These are phyloP conservation scores for Oncorhynchus masou DNA, from an alignment of 2,113 vertebrate species.

Conservation along the genomic window DNA sequence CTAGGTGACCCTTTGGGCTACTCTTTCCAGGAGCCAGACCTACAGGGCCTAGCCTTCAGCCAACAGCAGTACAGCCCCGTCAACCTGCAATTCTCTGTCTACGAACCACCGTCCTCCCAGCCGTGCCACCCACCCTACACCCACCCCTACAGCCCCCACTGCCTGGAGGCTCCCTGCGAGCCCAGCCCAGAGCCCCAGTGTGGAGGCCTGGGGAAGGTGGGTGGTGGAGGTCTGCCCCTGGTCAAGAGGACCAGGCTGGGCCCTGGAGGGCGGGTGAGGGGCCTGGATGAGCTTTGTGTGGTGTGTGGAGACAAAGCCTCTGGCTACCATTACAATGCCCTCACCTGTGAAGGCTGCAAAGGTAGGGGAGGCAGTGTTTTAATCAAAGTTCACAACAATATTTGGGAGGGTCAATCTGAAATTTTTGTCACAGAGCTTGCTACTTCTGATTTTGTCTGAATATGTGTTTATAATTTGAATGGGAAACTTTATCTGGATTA, in stretches of 20 bases:
- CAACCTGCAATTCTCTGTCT: slow-evolving; percentile 76
- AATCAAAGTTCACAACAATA: background rate
- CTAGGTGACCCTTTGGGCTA: slow-evolving; percentile 84
- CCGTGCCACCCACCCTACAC: slow-evolving; percentile 72
- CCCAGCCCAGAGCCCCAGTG: slow-evolving; percentile 56
- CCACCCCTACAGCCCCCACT: slow-evolving; percentile 76
- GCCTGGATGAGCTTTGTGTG: slow-evolving; percentile 89
- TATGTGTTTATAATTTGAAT: background rate
- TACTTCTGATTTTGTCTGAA: background rate
- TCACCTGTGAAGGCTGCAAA: slow-evolving; percentile 96
- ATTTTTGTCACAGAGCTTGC: background rate
- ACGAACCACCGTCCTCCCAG: slow-evolving; percentile 72
- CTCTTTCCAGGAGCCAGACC: slow-evolving; percentile 80
- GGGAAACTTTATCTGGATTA: background rate
- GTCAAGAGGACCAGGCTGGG: slow-evolving; percentile 75
- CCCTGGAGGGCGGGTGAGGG: slow-evolving; percentile 73
- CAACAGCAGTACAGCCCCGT: slow-evolving; percentile 78
- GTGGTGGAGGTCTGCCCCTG: slow-evolving; percentile 63
- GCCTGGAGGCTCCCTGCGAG: slow-evolving; percentile 65
- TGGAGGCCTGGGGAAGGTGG: slow-evolving; percentile 56
- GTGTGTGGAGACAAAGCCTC: slow-evolving; percentile 94
- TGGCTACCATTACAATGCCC: slow-evolving; percentile 93
- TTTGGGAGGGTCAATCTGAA: background rate
- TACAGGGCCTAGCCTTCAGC: slow-evolving; percentile 79
- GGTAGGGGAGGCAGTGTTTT: slow-evolving; percentile 63